Conservation (phyloP, 1,140 invertebrate genomes). For the Melanaphis sacchari region DNA sequence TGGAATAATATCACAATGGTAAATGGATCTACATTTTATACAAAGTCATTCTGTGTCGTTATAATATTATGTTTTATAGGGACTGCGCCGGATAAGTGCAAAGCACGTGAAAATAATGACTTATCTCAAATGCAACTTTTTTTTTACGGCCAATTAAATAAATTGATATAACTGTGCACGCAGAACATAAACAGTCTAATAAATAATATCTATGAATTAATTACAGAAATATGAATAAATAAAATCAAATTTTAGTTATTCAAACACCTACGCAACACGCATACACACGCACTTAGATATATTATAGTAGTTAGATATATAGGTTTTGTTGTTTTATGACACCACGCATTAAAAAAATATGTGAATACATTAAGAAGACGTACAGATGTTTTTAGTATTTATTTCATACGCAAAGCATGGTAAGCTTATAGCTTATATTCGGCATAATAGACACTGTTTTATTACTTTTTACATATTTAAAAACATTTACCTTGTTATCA, state of each 20-base stretch:
- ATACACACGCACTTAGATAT: not conserved
- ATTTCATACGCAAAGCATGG: not conserved
- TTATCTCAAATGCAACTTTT: not conserved
- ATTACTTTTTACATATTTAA: not conserved
- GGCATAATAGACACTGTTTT: not conserved
- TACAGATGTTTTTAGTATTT: not conserved
- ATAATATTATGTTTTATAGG: not conserved
- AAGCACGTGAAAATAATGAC: not conserved
- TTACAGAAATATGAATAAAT: slow-evolving; percentile 8
- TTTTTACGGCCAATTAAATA: not conserved
- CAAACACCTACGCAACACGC: not conserved
- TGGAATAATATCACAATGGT: not conserved
- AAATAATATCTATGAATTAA: not conserved
- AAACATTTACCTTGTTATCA: not conserved
- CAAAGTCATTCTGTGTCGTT: not conserved
- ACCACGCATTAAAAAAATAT: not conserved
- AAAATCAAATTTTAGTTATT: not conserved
- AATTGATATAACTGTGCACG: not conserved
- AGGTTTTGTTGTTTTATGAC: not conserved
- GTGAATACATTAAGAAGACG: not conserved
- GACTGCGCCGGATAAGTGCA: not conserved
- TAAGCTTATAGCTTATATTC: not conserved
- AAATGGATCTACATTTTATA: not conserved
- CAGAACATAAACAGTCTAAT: not conserved
- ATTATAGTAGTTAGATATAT: not conserved